Base-by-base conservation (phyloP, 2,888 invertebrate species). In the Polyommatus iphigenia region DNA sequence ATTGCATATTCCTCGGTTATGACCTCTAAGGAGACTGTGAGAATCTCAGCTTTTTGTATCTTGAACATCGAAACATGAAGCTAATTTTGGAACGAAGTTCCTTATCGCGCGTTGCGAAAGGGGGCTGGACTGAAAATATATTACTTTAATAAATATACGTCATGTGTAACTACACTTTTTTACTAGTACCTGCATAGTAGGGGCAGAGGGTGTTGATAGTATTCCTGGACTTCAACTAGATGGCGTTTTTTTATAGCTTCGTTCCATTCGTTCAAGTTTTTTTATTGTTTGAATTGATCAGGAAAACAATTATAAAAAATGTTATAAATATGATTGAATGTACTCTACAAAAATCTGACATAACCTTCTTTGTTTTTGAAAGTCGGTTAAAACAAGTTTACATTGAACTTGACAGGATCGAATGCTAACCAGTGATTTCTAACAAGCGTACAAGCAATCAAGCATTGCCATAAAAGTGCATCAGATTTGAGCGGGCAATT, bases 401-500 rank as follows among this genome's bases (percentile, higher is more conserved):
- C 46, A 41, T 46, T 20, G n/a, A 72, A 72, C 10, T 72, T 62
- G 73, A 46, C 20, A 50, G 13, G 46, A 24, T 73, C 41, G 20
- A 73, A 73, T 73, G 41, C 24, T 73, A 20, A 15, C 18, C 72
- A 36, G 29, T 3, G 29, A 50, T 75, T 75, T 46, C 24, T 50
- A 54, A 50, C 50, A 29, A 50, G 83, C 84, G 83, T 82, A 85
- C 86, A 86, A 86, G 84, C 83, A 82, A 84, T 84, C 85, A 83
- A 84, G 82, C 80, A 85, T 83, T 85, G 82, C 89, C 88, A 87
- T 90, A 90, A 89, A 91, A 89, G 89, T 88, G 87, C 90, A 91
- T 88, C 88, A 85, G 84, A 85, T 88, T 86, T 83, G 86, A 87
- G 85, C 85, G 84, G 89, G 89, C 89, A 90, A 91, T 92, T 91